Evolutionary conservation across 2,888 invertebrate species (phyloP).

Genomic region (Chymomyza caudatula): DNA sequence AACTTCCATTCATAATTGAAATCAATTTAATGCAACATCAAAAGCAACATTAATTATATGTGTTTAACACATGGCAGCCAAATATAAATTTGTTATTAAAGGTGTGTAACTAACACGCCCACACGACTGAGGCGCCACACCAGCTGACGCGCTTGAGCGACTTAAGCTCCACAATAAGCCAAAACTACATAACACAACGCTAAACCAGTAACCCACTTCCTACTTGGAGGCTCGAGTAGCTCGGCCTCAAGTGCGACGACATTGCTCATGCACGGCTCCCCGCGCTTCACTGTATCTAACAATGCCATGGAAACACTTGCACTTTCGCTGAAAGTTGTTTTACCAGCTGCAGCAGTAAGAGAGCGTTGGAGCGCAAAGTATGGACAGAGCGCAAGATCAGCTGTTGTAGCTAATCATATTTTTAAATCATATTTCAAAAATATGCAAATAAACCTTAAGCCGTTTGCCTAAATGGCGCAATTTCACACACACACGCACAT

Average conservation of each 20-base stretch:
- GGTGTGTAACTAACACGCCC: too few relatives aligned
- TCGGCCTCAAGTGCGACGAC: slow-evolving; percentile 40
- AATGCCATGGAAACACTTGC: slow-evolving; percentile 71
- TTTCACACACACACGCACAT: not conserved
- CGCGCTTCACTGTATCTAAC: slow-evolving; percentile 25
- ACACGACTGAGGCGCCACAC: not conserved
- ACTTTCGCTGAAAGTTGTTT: slow-evolving; percentile 69
- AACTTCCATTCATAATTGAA: not conserved
- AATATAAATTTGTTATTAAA: not conserved
- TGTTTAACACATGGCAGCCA: not conserved
- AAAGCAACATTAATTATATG: not conserved
- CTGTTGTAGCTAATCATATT: not conserved
- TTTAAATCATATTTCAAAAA: not conserved
- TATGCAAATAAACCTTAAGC: not conserved
- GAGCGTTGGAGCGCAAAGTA: not conserved
- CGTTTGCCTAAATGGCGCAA: not conserved
- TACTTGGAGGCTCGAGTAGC: slow-evolving; percentile 36
- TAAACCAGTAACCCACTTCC: slow-evolving; percentile 65
- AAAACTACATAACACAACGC: not conserved
- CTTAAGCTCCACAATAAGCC: not conserved
- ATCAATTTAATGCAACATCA: not conserved
- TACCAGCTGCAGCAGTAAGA: slow-evolving; percentile 36
- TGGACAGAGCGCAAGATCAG: not conserved
- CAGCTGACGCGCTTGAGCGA: not conserved
- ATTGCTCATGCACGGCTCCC: slow-evolving; percentile 24